Evolutionary conservation across 2,113 vertebrate species (phyloP).

Genomic region (Cairina moschata): DNA sequence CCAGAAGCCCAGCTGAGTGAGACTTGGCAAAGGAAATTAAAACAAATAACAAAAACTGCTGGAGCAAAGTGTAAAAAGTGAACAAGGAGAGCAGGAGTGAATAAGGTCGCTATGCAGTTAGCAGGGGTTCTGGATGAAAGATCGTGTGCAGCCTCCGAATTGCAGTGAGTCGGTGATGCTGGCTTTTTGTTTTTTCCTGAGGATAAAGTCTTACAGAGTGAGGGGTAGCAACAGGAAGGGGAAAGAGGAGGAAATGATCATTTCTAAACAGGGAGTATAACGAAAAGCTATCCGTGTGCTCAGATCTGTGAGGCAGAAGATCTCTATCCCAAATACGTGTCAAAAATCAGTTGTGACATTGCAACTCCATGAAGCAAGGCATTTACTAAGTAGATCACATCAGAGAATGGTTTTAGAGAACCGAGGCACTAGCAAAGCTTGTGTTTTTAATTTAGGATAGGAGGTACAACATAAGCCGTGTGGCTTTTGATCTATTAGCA

Average conservation of each 20-base stretch:
- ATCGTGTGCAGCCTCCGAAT: background rate
- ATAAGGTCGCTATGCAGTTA: conserved; percentile 31
- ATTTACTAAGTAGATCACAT: background rate
- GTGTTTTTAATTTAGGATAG: background rate
- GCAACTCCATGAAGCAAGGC: background rate
- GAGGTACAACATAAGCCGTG: background rate
- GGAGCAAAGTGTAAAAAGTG: conserved; percentile 29
- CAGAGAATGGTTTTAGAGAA: background rate
- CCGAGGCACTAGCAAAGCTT: background rate
- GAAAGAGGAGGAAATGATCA: background rate
- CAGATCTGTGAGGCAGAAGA: background rate
- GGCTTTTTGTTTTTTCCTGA: background rate
- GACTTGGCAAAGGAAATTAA: conserved; percentile 46
- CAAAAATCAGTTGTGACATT: background rate
- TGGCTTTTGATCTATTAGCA: background rate
- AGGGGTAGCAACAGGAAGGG: background rate
- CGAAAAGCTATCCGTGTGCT: background rate
- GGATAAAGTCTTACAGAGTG: background rate
- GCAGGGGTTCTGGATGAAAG: conserved; percentile 5
- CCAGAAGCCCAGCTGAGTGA: conserved; percentile 47
- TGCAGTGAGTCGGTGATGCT: background rate
- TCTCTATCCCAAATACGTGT: background rate
- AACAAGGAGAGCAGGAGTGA: conserved; percentile 4
- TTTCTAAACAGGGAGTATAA: background rate
- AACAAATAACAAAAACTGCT: conserved; percentile 27